These are phyloP conservation scores for Myocastor coypus DNA, from an alignment of 2,113 vertebrate species.

Conservation along the genomic window DNA sequence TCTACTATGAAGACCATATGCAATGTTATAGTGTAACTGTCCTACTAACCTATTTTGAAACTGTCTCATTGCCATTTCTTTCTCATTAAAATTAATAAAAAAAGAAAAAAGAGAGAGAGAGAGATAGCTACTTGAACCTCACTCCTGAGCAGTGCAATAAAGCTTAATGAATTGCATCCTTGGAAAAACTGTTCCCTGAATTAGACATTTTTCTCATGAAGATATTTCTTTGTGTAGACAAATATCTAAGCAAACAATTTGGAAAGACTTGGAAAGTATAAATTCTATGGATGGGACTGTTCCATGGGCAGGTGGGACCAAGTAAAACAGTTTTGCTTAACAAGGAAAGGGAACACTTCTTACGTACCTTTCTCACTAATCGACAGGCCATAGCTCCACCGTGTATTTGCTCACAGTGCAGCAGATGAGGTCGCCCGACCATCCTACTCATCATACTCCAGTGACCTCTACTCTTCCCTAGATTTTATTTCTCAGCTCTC, in stretches of 20 bases:
- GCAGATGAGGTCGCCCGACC: not conserved
- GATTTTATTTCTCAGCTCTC: not conserved
- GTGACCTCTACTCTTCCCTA: not conserved
- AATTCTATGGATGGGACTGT: not conserved
- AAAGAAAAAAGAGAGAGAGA: too few species aligned
- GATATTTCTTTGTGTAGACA: slow-evolving; percentile 32
- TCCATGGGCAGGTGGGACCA: not conserved
- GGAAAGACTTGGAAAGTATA: not conserved
- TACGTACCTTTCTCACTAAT: not conserved
- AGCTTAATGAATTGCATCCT: not conserved
- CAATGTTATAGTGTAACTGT: too few species aligned
- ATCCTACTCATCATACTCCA: not conserved
- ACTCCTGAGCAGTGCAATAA: not conserved
- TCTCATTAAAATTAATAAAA: too few species aligned
- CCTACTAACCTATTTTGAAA: too few species aligned
- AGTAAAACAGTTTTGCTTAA: slow-evolving; percentile 28
- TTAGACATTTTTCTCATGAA: slow-evolving; percentile 46
- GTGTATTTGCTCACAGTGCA: slow-evolving; percentile 29
- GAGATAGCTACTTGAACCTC: not conserved
- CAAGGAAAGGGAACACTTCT: not conserved
- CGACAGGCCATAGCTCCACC: not conserved
- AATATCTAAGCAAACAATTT: slow-evolving; percentile 24
- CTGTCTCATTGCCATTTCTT: too few species aligned
- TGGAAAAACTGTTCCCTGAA: slow-evolving; percentile 9
- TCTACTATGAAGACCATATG: too few species aligned